Percentiles rank a stretch among this genome's conserved stretches.
These are phyloP conservation scores for Cyprinella venusta DNA, from an alignment of 2,797 vertebrate species.

Conservation along the genomic window DNA sequence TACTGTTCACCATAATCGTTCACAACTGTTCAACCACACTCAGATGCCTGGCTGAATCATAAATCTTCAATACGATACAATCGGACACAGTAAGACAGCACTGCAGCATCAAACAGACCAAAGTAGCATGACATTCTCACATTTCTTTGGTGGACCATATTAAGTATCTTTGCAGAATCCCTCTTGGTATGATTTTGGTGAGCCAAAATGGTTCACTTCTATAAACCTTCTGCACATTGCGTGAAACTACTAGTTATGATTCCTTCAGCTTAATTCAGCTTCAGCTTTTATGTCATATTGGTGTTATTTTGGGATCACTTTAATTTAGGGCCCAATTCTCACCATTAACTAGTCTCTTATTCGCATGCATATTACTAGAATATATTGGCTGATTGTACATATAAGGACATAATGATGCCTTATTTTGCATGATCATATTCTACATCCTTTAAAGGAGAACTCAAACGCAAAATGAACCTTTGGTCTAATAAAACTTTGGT, in stretches of 20 bases:
- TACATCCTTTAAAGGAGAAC: too few species aligned
- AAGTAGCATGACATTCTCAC: conserved; percentile 24
- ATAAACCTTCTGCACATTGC: not conserved
- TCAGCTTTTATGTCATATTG: not conserved
- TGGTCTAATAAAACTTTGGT: too few species aligned
- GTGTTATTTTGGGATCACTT: not conserved
- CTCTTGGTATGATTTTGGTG: not conserved
- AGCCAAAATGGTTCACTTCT: not conserved
- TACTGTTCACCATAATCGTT: conserved; percentile 51
- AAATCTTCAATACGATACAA: conserved; percentile 53
- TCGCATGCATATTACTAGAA: too few species aligned
- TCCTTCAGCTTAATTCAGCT: not conserved
- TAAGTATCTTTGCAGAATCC: conserved; percentile 14
- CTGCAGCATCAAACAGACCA: conserved; percentile 40
- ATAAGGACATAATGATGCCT: too few species aligned
- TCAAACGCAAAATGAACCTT: too few species aligned
- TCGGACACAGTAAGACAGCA: conserved; percentile 34
- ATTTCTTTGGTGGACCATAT: conserved; percentile 44
- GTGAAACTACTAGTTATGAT: not conserved
- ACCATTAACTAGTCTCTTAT: too few species aligned
- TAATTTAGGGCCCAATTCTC: too few species aligned
- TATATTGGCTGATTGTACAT: too few species aligned
- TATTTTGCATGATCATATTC: too few species aligned
- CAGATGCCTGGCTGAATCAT: conserved; percentile 50
- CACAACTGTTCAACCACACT: conserved; percentile 56